Evolutionary conservation across 2,888 invertebrate species (phyloP).

Genomic region (Julus scanicus): DNA sequence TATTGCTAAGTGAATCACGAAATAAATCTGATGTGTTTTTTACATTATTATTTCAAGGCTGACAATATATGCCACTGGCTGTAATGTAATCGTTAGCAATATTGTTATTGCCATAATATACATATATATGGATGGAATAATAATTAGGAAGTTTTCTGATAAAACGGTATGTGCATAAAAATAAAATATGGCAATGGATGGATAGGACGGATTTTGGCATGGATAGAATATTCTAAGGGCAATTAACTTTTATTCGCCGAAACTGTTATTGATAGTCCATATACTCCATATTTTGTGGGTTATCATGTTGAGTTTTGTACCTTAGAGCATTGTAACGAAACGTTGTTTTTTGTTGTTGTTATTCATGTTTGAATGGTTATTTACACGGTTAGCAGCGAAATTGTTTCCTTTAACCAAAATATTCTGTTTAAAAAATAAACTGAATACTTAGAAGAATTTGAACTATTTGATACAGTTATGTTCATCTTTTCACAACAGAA

Average conservation of each 20-base stretch:
- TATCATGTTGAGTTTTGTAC: not conserved
- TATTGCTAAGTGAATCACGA: not conserved
- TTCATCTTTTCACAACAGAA: no score
- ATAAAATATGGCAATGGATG: not conserved
- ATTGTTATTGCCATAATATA: not conserved
- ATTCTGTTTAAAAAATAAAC: no score
- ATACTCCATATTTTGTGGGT: not conserved
- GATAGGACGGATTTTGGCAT: no score
- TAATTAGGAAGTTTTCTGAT: not conserved
- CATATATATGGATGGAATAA: not conserved
- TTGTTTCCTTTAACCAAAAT: no score
- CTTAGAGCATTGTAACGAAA: no score
- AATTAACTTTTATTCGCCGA: not conserved
- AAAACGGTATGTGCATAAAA: not conserved
- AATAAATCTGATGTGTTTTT: not conserved
- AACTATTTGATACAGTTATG: no score
- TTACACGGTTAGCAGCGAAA: no score
- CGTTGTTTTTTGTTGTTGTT: no score
- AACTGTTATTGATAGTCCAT: no score
- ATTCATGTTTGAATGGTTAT: no score
- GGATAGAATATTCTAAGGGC: not conserved
- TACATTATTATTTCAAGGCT: not conserved
- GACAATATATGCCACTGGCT: not conserved
- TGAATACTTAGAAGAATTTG: no score
- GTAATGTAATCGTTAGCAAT: not conserved